Evolutionary conservation across 2,797 vertebrate genomes (phyloP), one percentile per base, ranked within the genome.

Genomic region (Xenopus petersii): DNA sequence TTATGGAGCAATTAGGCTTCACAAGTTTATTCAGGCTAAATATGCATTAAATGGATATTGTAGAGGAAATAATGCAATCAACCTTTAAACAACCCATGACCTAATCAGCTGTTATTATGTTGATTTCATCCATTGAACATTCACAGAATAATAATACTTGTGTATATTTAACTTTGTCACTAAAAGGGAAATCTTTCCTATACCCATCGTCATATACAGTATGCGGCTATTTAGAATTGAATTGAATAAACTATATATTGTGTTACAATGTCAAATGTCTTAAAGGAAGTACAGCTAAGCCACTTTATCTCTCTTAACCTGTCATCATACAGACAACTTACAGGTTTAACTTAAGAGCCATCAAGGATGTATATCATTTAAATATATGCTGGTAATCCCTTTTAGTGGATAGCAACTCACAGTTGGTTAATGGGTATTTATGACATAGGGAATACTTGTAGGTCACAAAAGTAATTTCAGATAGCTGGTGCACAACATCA

Each of bases 91-190:
- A 74, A 69, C 55, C 59, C 26, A 69, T 73, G 63, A 26, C 66
- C 66, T 79, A 79, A 79, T 79, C 71, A 79, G 71, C 13, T 61
- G 51, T 79, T 59, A 79, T 74, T 79, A 79, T 70, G 55, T 64
- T 73, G 65, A 69, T 68, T 78, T 69, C 15, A 58, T 64, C 64
- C 36, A 60, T 13, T 33, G 33, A 63, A 63, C 65, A 73, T 78
- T 36, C 71, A 63, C 59, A 17, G 21, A 64, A n/a, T 67, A 21
- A 49, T 56, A 56, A 56, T 21, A 64, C 2, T 42, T 36, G 16
- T 10, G 7, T 58, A 56, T 64, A 63, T 69, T 24, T 51, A 64
- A 21, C 36, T 24, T 36, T 7, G 3, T 10, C 21, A 26, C 21
- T 60, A 13, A 10, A 60, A 26, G 9, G 4, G 21, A 60, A 12